Conservation (phyloP, 2,113 vertebrate species). For the Chlamydotis undulata region DNA sequence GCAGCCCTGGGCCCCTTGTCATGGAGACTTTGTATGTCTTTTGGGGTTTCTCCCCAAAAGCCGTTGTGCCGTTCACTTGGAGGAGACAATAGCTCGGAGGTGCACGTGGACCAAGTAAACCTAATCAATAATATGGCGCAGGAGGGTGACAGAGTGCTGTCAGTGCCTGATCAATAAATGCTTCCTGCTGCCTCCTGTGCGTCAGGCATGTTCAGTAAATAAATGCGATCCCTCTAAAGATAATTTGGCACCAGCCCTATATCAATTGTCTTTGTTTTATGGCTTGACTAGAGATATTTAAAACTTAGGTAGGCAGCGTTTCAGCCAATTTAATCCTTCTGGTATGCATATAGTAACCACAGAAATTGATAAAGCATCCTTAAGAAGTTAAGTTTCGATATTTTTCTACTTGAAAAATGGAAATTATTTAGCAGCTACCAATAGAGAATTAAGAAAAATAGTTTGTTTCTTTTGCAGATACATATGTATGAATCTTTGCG, state of each 20-base stretch:
- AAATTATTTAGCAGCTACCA: background rate
- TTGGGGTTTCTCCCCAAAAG: constrained; percentile 48
- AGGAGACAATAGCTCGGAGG: constrained; percentile 79
- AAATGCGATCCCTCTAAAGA: constrained; percentile 44
- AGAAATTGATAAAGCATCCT: background rate
- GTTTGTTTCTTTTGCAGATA: background rate
- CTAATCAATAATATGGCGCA: constrained; percentile 81
- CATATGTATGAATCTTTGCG: background rate
- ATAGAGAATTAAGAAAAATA: background rate
- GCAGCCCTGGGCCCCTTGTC: constrained; percentile 91
- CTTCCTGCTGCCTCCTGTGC: constrained; percentile 84
- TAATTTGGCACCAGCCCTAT: background rate
- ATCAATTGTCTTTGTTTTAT: background rate
- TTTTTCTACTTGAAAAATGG: background rate
- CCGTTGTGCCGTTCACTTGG: constrained; percentile 79
- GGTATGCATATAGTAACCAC: background rate
- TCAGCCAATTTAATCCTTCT: background rate
- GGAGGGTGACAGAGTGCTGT: constrained; percentile 68
- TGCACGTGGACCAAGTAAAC: constrained; percentile 40
- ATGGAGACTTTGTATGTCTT: constrained; percentile 78
- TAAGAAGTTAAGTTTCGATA: background rate
- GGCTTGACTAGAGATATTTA: background rate
- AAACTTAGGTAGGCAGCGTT: background rate
- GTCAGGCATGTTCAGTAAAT: constrained; percentile 41
- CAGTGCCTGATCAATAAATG: constrained; percentile 83